A percentile compares a stretch with the other conserved stretches of the same genome.
Conservation (phyloP, 2,797 vertebrate species). For the Gymnothorax javanicus region DNA sequence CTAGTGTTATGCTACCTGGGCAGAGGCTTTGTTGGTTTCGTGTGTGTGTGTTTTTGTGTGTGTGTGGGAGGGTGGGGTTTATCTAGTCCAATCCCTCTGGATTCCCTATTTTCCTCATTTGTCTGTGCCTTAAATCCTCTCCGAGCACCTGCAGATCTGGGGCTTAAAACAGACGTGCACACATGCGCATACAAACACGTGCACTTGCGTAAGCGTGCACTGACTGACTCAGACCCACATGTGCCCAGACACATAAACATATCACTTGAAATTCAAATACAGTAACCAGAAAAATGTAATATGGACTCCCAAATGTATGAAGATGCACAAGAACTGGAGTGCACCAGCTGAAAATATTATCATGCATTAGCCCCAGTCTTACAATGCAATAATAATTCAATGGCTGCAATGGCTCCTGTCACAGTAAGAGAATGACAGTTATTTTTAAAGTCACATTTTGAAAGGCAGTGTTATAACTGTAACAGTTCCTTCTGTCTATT, state of each 20-base stretch:
- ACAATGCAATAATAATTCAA: not conserved
- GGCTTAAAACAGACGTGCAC: slow-evolving; percentile 28
- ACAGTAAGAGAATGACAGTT: not conserved
- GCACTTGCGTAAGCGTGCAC: slow-evolving; percentile 14
- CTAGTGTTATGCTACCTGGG: not conserved
- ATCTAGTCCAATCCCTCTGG: not conserved
- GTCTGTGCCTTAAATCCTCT: slow-evolving; percentile 29
- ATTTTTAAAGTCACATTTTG: not conserved
- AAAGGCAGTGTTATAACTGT: not conserved
- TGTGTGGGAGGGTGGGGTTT: not conserved
- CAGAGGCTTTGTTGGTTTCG: not conserved
- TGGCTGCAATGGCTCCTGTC: not conserved
- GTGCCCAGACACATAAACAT: not conserved
- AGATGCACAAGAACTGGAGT: not conserved
- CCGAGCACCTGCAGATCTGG: slow-evolving; percentile 21
- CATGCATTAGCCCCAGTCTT: not conserved
- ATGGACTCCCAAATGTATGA: not conserved
- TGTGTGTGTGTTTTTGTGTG: not conserved
- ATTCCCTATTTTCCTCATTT: not conserved
- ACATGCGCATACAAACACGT: slow-evolving; percentile 8
- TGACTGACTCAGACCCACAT: not conserved
- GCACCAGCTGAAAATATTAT: not conserved
- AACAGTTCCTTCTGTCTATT: not conserved
- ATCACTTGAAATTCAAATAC: not conserved
- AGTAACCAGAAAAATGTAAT: not conserved